These are phyloP conservation scores for Oligia latruncula DNA, from an alignment of 2,888 invertebrate genomes.

Conservation along the genomic window DNA sequence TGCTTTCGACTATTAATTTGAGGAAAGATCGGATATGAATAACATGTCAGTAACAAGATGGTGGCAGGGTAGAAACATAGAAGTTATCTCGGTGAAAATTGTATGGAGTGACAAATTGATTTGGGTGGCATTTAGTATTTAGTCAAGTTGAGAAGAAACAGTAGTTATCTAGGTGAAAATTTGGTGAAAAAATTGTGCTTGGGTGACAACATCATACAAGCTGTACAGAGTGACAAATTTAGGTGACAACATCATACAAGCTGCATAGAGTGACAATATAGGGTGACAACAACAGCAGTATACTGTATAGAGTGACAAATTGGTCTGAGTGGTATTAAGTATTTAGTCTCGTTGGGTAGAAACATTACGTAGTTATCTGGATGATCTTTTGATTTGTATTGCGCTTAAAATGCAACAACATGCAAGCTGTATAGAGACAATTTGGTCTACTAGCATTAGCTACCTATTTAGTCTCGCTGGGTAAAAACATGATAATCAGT, in stretches of 20 bases:
- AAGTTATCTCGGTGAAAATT: neutral
- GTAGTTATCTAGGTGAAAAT: neutral
- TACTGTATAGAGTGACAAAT: slow-evolving; percentile 18
- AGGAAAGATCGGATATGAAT: neutral
- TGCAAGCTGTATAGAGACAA: neutral
- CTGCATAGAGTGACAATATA: neutral
- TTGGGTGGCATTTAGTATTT: slow-evolving; percentile 23
- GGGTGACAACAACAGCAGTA: neutral
- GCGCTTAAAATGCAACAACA: neutral
- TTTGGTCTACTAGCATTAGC: slow-evolving; percentile 12
- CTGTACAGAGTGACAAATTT: slow-evolving; percentile 9
- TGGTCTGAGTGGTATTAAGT: slow-evolving; percentile 36
- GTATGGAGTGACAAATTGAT: slow-evolving; percentile 3
- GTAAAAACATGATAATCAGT: neutral
- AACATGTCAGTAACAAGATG: neutral
- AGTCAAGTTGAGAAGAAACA: slow-evolving; percentile 22
- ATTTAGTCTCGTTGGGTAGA: slow-evolving; percentile 43
- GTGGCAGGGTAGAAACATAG: no score
- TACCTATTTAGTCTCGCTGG: slow-evolving; percentile 34
- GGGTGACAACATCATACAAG: neutral
- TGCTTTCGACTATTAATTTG: neutral
- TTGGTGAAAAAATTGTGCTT: neutral
- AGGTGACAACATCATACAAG: neutral
- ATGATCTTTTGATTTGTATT: neutral
- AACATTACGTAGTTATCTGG: slow-evolving; percentile 12